These are phyloP conservation scores for Electrona antarctica DNA, from an alignment of 2,113 vertebrate genomes.

Conservation along the genomic window DNA sequence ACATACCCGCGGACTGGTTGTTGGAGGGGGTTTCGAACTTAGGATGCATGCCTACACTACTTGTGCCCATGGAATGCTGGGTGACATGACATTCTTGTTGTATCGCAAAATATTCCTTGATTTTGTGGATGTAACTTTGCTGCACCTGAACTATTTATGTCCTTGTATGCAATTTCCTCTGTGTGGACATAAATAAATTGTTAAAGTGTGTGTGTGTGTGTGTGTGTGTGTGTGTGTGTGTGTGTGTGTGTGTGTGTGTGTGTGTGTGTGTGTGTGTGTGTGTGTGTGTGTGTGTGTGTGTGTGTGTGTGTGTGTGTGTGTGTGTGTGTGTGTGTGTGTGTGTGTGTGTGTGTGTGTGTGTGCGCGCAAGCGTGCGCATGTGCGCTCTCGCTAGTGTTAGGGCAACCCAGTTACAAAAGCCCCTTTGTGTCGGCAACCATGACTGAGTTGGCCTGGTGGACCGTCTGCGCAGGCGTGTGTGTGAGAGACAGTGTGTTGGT, in stretches of 20 bases:
- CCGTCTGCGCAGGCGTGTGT: slow-evolving; percentile 30
- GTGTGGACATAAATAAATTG: too few species aligned
- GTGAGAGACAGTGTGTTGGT: slow-evolving; percentile 6
- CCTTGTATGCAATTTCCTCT: too few species aligned
- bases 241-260: neutral
- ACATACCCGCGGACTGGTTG: too few species aligned
- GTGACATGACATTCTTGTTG: too few species aligned
- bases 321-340: neutral
- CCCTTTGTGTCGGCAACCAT: slow-evolving; percentile 55
- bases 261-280: neutral
- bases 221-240: neutral
- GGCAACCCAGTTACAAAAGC: slow-evolving; percentile 56
- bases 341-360: neutral
- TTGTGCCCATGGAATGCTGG: too few species aligned
- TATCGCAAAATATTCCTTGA: too few species aligned
- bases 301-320: too few species aligned
- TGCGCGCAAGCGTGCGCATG: neutral
- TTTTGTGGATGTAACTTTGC: too few species aligned
- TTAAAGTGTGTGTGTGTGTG: too few species aligned
- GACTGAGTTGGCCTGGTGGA: slow-evolving; percentile 50
- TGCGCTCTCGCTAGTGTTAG: slow-evolving; percentile 15
- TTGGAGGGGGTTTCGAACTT: too few species aligned
- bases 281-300: neutral
- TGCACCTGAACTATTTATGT: too few species aligned
- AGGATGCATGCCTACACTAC: too few species aligned